Percentiles rank a stretch among this genome's conserved stretches.
phyloP scores from a whole-genome alignment of 2,113 vertebrate genomes.

The Anser brachyrhynchus region DNA sequence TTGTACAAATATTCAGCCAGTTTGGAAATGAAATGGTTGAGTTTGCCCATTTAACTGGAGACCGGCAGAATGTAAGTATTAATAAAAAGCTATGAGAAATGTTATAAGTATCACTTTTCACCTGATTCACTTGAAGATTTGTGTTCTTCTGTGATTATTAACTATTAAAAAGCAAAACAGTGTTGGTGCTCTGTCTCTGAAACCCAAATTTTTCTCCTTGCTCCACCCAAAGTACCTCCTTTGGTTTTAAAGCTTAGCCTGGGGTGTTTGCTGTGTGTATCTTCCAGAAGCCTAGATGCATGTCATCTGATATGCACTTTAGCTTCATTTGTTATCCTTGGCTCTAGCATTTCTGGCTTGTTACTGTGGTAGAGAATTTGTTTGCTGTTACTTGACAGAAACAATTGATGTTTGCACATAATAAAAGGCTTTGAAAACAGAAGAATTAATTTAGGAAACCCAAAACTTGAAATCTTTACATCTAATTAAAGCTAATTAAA shows the following conservation, averaged over 20 bases:
- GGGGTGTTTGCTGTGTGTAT: not conserved
- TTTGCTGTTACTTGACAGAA: not conserved
- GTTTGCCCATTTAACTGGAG: conserved; percentile 97
- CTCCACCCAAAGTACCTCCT: not conserved
- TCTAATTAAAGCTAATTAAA: not conserved
- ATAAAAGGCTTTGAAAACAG: not conserved
- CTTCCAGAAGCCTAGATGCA: not conserved
- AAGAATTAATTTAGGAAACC: not conserved
- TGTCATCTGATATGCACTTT: not conserved
- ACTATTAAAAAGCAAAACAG: not conserved
- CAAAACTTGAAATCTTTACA: not conserved
- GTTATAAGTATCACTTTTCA: not conserved
- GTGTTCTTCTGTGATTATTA: not conserved
- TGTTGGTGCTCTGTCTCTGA: not conserved
- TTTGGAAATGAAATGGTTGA: conserved; percentile 99
- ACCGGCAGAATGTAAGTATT: conserved; percentile 94
- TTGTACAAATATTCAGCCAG: conserved; percentile 99
- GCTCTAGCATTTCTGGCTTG: not conserved
- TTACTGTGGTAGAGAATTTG: not conserved
- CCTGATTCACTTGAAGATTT: not conserved
- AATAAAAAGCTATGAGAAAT: not conserved
- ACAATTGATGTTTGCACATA: not conserved
- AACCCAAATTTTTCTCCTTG: not conserved
- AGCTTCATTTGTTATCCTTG: not conserved
- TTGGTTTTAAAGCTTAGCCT: not conserved